A percentile compares a stretch with the other conserved stretches of the same genome.
Conservation (phyloP, 2,113 vertebrate genomes). For the Chloropsis cyanopogon region DNA sequence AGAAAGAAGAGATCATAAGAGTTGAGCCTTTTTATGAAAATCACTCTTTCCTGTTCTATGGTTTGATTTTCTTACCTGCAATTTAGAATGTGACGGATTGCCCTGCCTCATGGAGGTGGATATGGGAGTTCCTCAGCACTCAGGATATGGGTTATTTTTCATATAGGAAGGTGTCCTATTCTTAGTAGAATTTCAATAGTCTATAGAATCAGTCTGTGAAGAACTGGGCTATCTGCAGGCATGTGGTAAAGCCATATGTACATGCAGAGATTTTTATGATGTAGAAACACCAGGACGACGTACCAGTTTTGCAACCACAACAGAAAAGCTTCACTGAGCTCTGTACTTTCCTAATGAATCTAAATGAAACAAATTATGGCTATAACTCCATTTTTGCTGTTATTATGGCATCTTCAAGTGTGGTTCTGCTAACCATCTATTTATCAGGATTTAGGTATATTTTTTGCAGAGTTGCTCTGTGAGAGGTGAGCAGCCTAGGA, state of each 20-base stretch:
- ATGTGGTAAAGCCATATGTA: not conserved
- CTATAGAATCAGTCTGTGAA: not conserved
- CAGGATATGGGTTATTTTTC: not conserved
- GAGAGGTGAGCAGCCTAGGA: not conserved
- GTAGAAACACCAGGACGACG: not conserved
- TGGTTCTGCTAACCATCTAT: not conserved
- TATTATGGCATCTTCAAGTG: not conserved
- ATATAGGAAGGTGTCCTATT: not conserved
- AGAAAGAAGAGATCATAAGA: not conserved
- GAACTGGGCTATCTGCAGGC: not conserved
- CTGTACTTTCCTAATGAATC: not conserved
- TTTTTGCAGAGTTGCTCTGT: not conserved
- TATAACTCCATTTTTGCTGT: not conserved
- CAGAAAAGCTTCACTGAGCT: not conserved
- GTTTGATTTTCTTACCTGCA: not conserved
- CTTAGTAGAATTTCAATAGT: not conserved
- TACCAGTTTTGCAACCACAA: not conserved
- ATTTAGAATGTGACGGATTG: not conserved
- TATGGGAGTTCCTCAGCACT: not conserved
- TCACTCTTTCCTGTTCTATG: not conserved
- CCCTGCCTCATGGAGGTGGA: not conserved
- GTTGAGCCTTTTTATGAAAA: not conserved
- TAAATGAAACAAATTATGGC: not conserved
- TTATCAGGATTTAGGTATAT: not conserved
- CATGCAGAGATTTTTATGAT: conserved; percentile 22